Conservation (phyloP, 2,797 vertebrate species). For the Syngnathus acus region DNA sequence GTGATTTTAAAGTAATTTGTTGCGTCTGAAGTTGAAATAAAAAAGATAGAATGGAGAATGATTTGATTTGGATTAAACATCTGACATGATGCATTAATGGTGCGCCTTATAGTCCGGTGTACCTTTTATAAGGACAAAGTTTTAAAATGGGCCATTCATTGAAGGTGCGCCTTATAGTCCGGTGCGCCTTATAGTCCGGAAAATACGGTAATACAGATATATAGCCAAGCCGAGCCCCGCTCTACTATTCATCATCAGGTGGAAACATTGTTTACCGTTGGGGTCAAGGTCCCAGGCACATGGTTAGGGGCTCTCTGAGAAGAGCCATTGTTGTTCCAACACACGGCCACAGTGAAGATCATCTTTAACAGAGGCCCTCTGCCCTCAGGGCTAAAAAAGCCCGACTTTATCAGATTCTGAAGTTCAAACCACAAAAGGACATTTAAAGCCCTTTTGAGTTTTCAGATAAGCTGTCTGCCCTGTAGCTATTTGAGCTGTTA, state of each 20-base stretch:
- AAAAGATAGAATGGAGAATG: too few relatives aligned
- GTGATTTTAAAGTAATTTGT: too few relatives aligned
- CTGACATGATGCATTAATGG: too few relatives aligned
- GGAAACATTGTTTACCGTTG: conserved; percentile 69
- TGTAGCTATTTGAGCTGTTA: conserved; percentile 16
- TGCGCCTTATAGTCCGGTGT: too few relatives aligned
- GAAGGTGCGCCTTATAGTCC: too few relatives aligned
- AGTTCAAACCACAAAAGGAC: conserved; percentile 31
- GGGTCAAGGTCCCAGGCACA: conserved; percentile 71
- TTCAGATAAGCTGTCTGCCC: conserved; percentile 25
- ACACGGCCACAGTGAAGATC: conserved; percentile 43
- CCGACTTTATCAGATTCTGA: conserved; percentile 42
- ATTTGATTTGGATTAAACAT: too few relatives aligned
- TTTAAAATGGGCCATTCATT: too few relatives aligned
- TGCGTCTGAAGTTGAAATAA: too few relatives aligned
- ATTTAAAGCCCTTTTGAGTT: conserved; percentile 37
- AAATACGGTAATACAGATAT: too few relatives aligned
- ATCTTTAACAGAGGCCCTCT: conserved; percentile 45
- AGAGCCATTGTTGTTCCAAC: conserved; percentile 66
- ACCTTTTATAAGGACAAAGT: too few relatives aligned
- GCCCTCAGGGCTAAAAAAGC: conserved; percentile 25
- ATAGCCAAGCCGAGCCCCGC: too few relatives aligned
- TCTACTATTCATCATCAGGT: conserved; percentile 65
- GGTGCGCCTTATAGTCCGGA: too few relatives aligned
- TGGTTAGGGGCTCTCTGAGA: conserved; percentile 66